Conservation (phyloP, 2,113 vertebrate genomes). For the Nothobranchius furzeri region DNA sequence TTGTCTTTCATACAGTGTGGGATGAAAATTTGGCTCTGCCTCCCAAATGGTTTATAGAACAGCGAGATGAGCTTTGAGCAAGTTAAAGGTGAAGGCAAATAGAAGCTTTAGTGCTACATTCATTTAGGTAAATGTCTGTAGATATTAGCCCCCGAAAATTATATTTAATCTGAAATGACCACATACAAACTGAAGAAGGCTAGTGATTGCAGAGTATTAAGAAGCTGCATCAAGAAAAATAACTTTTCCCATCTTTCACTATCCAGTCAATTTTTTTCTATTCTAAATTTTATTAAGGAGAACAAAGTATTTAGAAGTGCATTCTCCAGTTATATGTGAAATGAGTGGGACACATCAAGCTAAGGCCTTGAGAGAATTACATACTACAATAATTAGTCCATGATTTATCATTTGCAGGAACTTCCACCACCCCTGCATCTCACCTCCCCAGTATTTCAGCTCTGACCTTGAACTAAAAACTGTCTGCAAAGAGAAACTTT, state of each 20-base stretch:
- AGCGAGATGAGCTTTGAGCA: slow-evolving; percentile 13
- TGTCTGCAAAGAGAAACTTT: slow-evolving; percentile 33
- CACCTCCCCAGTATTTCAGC: slow-evolving; percentile 42
- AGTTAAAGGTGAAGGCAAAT: slow-evolving; percentile 34
- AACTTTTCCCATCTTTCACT: not conserved
- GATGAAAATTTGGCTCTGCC: slow-evolving; percentile 20
- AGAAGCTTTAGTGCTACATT: slow-evolving; percentile 21
- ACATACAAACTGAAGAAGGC: slow-evolving; percentile 11
- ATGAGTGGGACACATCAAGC: slow-evolving; percentile 57
- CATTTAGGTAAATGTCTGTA: slow-evolving; percentile 10
- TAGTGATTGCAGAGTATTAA: slow-evolving; percentile 12
- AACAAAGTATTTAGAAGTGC: slow-evolving; percentile 34
- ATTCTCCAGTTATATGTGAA: slow-evolving; percentile 72
- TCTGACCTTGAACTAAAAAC: slow-evolving; percentile 77
- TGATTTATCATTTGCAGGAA: slow-evolving; percentile 62
- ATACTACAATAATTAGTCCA: slow-evolving; percentile 75
- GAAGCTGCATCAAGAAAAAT: slow-evolving; percentile 13
- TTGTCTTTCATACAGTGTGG: slow-evolving; percentile 28
- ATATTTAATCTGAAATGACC: slow-evolving; percentile 17
- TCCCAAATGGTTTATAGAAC: slow-evolving; percentile 40
- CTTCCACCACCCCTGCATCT: slow-evolving; percentile 48
- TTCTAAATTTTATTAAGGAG: slow-evolving; percentile 4
- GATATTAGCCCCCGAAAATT: slow-evolving; percentile 1
- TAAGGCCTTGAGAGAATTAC: slow-evolving; percentile 69
- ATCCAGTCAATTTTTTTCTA: not conserved